Conservation (phyloP, 2,113 vertebrate species). For the Misgurnus mizolepis region DNA sequence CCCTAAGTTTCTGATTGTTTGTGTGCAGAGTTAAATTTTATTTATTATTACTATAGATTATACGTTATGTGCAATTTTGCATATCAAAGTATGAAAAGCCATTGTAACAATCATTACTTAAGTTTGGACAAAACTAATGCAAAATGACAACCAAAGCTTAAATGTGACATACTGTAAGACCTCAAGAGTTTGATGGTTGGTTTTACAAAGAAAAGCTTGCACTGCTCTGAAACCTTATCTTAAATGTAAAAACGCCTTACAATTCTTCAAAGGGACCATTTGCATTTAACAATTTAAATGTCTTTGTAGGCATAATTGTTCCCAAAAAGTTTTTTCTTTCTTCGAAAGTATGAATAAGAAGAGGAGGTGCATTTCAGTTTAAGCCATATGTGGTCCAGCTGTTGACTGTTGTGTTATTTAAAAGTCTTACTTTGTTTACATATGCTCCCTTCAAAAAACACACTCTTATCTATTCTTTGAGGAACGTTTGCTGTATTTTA, state of each 20-base stretch:
- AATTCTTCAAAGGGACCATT: constrained; percentile 1
- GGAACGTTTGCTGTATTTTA: constrained; percentile 61
- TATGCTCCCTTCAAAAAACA: constrained; percentile 41
- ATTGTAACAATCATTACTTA: constrained; percentile 59
- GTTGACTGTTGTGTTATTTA: constrained; percentile 69
- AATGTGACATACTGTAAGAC: constrained; percentile 57
- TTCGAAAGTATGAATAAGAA: not conserved
- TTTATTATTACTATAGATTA: constrained; percentile 27
- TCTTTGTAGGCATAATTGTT: not conserved
- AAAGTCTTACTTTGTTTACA: constrained; percentile 54
- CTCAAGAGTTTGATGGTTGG: constrained; percentile 25
- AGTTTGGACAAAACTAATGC: constrained; percentile 16
- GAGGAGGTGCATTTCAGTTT: constrained; percentile 22
- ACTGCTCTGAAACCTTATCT: constrained; percentile 5
- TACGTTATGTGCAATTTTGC: not conserved
- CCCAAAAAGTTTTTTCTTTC: not conserved
- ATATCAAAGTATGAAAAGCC: constrained; percentile 59
- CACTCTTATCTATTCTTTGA: constrained; percentile 54
- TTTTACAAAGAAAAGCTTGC: not conserved
- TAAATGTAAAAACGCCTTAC: not conserved
- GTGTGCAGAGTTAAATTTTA: constrained; percentile 56
- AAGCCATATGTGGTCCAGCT: constrained; percentile 56
- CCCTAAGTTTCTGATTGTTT: constrained; percentile 1
- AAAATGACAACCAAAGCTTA: constrained; percentile 58
- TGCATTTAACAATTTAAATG: not conserved